Evolutionary conservation across 1,140 invertebrate genomes (phyloP).

Genomic region (Atopsyche davidsoni): DNA sequence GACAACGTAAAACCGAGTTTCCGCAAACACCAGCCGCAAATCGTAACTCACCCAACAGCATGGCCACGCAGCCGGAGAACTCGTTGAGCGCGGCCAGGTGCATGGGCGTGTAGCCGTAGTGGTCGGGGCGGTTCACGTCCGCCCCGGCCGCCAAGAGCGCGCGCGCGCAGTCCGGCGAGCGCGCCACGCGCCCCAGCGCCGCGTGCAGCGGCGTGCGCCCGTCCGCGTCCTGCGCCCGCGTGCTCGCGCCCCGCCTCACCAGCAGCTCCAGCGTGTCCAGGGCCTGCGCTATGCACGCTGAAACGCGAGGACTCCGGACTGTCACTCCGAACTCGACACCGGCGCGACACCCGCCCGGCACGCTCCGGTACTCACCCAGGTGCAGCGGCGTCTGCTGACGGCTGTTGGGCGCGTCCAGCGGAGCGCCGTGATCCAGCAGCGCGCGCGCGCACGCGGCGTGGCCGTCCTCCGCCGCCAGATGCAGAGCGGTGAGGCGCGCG

Average conservation of each 20-base stretch:
- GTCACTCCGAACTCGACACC: background rate
- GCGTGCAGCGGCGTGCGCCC: slow-evolving; percentile 72
- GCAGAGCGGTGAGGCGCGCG: slow-evolving; percentile 65
- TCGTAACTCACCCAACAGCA: slow-evolving; percentile 57
- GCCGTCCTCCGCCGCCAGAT: slow-evolving; percentile 77
- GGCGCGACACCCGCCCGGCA: too few relatives aligned
- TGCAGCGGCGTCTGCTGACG: slow-evolving; percentile 72
- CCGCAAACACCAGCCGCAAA: background rate
- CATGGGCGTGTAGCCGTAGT: slow-evolving; percentile 72
- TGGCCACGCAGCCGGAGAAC: slow-evolving; percentile 66
- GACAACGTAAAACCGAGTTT: background rate
- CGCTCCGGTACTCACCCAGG: slow-evolving; percentile 46
- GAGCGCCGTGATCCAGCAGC: slow-evolving; percentile 65
- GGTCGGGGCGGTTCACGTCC: slow-evolving; percentile 68
- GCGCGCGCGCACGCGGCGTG: slow-evolving; percentile 63
- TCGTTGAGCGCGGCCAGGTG: slow-evolving; percentile 82
- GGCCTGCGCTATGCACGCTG: slow-evolving; percentile 67
- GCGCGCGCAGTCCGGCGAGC: slow-evolving; percentile 64
- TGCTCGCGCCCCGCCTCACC: slow-evolving; percentile 55
- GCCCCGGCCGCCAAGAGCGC: slow-evolving; percentile 61
- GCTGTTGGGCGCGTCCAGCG: slow-evolving; percentile 59
- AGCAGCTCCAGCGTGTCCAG: slow-evolving; percentile 63
- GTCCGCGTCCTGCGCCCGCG: slow-evolving; percentile 58
- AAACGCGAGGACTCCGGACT: slow-evolving; percentile 19
- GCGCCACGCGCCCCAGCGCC: slow-evolving; percentile 67